phyloP scores from a whole-genome alignment of 2,888 invertebrate genomes.

The Candidula unifasciata region DNA sequence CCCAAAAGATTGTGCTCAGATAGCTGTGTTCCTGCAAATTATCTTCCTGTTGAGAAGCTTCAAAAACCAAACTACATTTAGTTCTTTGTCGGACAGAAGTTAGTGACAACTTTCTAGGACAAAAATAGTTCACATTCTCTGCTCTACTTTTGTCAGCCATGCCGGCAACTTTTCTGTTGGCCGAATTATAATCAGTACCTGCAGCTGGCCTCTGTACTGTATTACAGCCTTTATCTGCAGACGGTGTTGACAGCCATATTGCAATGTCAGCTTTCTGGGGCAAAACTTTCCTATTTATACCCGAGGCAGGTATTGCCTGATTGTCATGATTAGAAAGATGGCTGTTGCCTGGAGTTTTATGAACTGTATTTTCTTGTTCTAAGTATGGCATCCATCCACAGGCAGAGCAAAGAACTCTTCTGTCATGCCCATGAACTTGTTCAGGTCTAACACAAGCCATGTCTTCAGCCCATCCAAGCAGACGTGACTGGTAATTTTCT shows the following conservation, averaged over 20 bases:
- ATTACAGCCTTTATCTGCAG: neutral
- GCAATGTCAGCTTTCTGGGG: neutral
- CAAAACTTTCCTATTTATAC: neutral
- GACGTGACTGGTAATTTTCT: neutral
- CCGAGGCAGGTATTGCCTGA: neutral
- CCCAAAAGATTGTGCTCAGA: slow-evolving; percentile 18
- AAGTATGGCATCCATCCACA: neutral
- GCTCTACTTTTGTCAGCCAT: neutral
- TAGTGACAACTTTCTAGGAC: neutral
- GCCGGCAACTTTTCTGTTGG: neutral
- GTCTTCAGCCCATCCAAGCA: neutral
- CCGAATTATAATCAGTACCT: neutral
- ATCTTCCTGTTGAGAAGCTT: neutral
- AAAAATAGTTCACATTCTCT: neutral
- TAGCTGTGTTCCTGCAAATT: slow-evolving; percentile 1
- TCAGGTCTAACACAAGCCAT: neutral
- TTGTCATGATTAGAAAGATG: slow-evolving; percentile 6
- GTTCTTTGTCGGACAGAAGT: neutral
- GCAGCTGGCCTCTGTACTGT: neutral
- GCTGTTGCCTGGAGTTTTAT: neutral
- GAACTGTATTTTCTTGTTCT: neutral
- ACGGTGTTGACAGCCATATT: neutral
- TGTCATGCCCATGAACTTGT: neutral
- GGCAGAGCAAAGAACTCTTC: neutral
- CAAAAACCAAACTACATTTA: neutral